Evolutionary conservation across 2,888 invertebrate species (phyloP), one percentile per base, ranked within the genome.

Genomic region (Eledone cirrhosa): DNA sequence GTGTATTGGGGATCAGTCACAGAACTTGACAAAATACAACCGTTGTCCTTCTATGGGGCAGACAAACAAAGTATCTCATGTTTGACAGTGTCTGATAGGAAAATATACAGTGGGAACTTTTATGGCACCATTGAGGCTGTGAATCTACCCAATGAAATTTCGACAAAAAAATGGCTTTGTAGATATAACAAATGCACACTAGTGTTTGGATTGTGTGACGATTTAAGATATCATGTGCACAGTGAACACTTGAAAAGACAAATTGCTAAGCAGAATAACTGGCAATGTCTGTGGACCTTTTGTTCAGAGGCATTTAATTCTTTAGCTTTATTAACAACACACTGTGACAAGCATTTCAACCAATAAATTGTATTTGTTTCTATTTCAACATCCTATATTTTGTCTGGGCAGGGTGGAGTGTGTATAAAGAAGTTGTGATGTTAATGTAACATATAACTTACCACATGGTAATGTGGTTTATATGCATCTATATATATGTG

Each of bases 291-390:
- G 0, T 72, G 72, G 72, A 14, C n/a, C 5, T n/a, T 41, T 5
- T 72, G 72, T 5, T 22, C 13, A 3, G 41, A 72, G 31, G n/a
- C 22, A n/a, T 41, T 72, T 19, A 41, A 33, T 7, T 72, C 72
- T 11, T 31, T 33, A 22, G 5, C 41, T 31, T 31, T 41, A 22
- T 41, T 72, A 1, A 72, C 31, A 8, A 41, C 29, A 72, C 72
- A 72, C 41, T 72, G 33, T 72, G 72, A 72, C n/a, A 72, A 31
- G 13, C 72, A 72, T 5, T 14, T 72, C 1, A 72, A 72, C 16
- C 19, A 72, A 41, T 41, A 41, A 41, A 41, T 41, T 41, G 41
- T 41, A 41, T 41, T 11, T 11, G 11, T 41, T 41, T 41, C 41
- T 41, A 41, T 41, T 41, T 41, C 11, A 41, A 41, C 41, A 41